Base-by-base conservation (phyloP, 2,888 invertebrate genomes). In the Synanthedon tipuliformis region DNA sequence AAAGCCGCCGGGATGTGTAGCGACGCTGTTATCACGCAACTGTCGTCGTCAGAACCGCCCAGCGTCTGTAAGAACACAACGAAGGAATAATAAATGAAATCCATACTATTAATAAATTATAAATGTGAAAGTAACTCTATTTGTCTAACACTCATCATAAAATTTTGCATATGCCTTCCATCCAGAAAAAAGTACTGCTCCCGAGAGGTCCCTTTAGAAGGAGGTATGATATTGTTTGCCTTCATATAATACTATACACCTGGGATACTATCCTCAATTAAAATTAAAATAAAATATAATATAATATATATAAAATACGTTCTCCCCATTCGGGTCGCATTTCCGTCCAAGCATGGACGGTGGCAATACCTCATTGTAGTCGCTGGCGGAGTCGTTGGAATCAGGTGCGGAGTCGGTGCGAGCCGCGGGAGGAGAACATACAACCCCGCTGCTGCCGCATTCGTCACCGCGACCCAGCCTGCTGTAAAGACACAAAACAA, bases 11-110 rank as follows among this genome's bases (percentile, higher is more conserved):
- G 94, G 82, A 95, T 94, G 68, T 93, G 94, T 41, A 95, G 88
- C 59, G 93, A 94, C 1, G 94, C 95, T 0, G 93, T 94, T 64
- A 95, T 93, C 54, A 93, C 90, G 59, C 90, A 90, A 63, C 79
- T 80, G 69, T 89, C 88, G 68, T 90, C 88, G 88, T 90, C 61
- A 80, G 93, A 64, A 82, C 90, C 61, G 89, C 92, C 80, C 78
- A 90, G 70, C 88, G 85, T 71, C 93, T 82, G 12, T n/a, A 15
- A 7, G 7, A 7, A 40, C 11, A 10, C 41, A 55, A 45, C 59
- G 86, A 88, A 79, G 88, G 63, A 34, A n/a, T n/a, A n/a, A n/a
- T n/a, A n/a, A n/a, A n/a, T n/a, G n/a, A n/a, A n/a, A n/a, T 34
- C 8, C 4, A 4, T 23, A 23, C 4, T 23, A 23, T n/a, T n/a